Percentiles rank a stretch among this genome's conserved stretches.
Evolutionary conservation across 2,113 vertebrate genomes (phyloP).

Genomic region (Anhinga anhinga): DNA sequence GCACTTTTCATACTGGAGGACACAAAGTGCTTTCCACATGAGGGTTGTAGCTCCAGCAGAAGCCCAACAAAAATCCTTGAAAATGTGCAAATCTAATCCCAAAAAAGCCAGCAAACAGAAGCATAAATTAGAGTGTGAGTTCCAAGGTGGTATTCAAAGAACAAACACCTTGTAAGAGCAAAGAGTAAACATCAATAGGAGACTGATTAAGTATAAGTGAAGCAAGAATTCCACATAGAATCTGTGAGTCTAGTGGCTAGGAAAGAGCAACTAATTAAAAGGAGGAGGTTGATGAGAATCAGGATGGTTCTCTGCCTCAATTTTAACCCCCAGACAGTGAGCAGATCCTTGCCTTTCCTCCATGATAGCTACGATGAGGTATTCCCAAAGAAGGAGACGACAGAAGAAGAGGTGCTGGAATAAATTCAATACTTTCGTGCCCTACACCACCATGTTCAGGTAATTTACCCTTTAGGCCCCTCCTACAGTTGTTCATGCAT

Average conservation of each 20-base stretch:
- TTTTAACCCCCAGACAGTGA: neutral
- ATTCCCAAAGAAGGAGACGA: neutral
- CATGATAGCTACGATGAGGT: neutral
- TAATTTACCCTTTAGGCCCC: neutral
- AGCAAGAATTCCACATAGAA: neutral
- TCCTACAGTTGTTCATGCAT: neutral
- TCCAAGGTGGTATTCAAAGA: neutral
- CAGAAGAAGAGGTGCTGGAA: neutral
- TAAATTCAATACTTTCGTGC: neutral
- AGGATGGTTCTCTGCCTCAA: neutral
- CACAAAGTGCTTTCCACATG: neutral
- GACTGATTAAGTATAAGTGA: neutral
- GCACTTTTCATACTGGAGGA: neutral
- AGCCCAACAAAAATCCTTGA: neutral
- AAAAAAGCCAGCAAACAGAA: neutral
- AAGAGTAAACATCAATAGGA: neutral
- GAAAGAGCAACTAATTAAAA: neutral
- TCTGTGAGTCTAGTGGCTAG: neutral
- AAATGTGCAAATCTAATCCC: neutral
- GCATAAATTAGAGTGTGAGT: neutral
- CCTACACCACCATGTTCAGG: neutral
- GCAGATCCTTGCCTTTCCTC: neutral
- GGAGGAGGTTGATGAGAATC: neutral
- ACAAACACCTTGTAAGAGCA: neutral
- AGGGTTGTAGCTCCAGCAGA: neutral